A percentile compares a stretch with the other conserved stretches of the same genome.
phyloP scores from a whole-genome alignment of 2,888 invertebrate genomes.

The Tyria jacobaeae region DNA sequence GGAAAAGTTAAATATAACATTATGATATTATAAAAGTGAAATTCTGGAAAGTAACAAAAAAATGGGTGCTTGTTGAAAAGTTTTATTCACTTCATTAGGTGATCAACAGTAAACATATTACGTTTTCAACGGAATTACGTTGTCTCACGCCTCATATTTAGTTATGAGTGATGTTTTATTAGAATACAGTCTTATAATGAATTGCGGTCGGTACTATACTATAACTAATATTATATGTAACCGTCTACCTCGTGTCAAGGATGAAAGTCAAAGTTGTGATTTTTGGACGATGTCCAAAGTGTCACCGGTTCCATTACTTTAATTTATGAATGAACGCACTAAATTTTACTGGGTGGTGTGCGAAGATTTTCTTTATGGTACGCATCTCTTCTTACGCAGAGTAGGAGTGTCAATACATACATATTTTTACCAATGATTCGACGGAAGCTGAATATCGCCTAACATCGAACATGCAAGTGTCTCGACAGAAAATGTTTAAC shows the following conservation, averaged over 20 bases:
- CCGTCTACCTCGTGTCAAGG: conserved; percentile 64
- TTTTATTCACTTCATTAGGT: conserved; percentile 42
- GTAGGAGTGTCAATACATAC: conserved; percentile 28
- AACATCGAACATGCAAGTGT: conserved; percentile 30
- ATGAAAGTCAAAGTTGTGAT: conserved; percentile 65
- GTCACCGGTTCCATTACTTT: conserved; percentile 57
- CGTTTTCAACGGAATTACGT: conserved; percentile 38
- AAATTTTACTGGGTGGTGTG: conserved; percentile 39
- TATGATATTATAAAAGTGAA: conserved; percentile 30
- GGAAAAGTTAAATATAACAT: conserved; percentile 36
- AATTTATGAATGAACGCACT: conserved; percentile 67
- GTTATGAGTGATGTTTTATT: conserved; percentile 43
- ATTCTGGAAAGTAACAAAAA: conserved; percentile 41
- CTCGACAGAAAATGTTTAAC: conserved; percentile 35
- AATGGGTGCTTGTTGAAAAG: conserved; percentile 29
- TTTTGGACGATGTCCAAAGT: conserved; percentile 65
- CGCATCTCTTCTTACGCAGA: conserved; percentile 31
- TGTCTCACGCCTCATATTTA: conserved; percentile 33
- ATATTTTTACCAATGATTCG: conserved; percentile 23
- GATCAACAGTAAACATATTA: conserved; percentile 33
- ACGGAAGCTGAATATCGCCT: conserved; percentile 40
- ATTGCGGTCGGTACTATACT: conserved; percentile 30
- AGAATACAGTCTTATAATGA: conserved; percentile 35
- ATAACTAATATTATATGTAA: conserved; percentile 45
- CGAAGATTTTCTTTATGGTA: conserved; percentile 41